These are phyloP conservation scores for Numenius phaeopus DNA, from an alignment of 2,797 vertebrate genomes.

Conservation along the genomic window DNA sequence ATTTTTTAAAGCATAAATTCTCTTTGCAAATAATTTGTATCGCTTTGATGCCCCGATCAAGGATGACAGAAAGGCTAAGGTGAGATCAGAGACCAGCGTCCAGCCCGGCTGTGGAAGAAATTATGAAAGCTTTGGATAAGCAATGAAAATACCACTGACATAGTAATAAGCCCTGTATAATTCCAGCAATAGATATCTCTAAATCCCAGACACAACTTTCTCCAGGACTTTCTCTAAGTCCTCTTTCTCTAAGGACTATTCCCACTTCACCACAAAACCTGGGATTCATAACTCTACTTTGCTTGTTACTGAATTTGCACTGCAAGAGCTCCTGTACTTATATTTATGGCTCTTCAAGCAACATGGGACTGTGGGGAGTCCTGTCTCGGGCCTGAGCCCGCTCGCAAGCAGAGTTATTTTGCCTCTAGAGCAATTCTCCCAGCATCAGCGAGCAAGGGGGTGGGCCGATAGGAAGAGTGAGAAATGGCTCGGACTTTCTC, in stretches of 20 bases:
- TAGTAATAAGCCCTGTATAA: not conserved
- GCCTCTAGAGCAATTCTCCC: not conserved
- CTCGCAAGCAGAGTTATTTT: not conserved
- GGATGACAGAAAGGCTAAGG: not conserved
- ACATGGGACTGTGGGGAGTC: rapidly evolving
- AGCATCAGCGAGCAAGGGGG: rapidly evolving
- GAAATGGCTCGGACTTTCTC: not conserved
- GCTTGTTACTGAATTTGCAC: not conserved
- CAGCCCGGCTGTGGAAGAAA: not conserved
- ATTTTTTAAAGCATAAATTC: not conserved
- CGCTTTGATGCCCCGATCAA: not conserved
- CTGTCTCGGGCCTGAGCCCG: not conserved
- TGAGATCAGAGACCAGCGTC: not conserved
- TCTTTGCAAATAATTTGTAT: not conserved
- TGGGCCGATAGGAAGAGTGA: not conserved
- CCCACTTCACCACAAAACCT: not conserved
- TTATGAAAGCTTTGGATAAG: not conserved
- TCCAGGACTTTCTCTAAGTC: not conserved
- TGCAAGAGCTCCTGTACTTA: not conserved
- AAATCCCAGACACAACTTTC: not conserved
- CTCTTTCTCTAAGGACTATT: not conserved
- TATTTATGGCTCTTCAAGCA: not conserved
- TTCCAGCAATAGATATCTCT: not conserved
- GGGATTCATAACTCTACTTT: not conserved
- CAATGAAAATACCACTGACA: not conserved